Evolutionary conservation across 2,797 vertebrate species (phyloP), one percentile per base, ranked within the genome.

Genomic region (Cyclopterus lumpus): DNA sequence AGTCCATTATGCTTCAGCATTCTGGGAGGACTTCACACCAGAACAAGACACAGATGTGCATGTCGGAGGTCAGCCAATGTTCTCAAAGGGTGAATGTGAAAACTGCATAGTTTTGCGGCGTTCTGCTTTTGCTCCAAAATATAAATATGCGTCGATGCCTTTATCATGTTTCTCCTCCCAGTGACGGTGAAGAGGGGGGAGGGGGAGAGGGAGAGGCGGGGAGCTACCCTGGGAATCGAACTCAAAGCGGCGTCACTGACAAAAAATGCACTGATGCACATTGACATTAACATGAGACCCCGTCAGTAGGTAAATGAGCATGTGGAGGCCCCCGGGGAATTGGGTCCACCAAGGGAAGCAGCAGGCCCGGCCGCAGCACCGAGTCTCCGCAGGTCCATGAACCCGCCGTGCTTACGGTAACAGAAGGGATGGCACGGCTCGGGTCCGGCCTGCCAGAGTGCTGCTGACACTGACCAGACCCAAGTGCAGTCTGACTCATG

Each of bases 31-130:
- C 44, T 32, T 67, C 24, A 36, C 69, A 81, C 49, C 44, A 73
- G 75, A 89, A 86, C 55, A 64, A 85, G 70, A 79, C n/a, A 63
- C 84, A 88, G 81, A 91, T 89, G 84, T 86, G 62, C 49, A 70
- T 7, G 26, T 22, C 58, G 40, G 60, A 72, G 30, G 46, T 10
- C 16, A 32, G 83, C 86, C 79, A 85, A 71, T 71, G 34, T 73
- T 84, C 83, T 81, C 22, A 60, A 74, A 48, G 11, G 12, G 15
- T 11, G 59, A 44, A 73, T 64, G 59, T 67, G 36, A 67, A 85
- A 82, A 81, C 20, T 66, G 24, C 59, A 16, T 2, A n/a, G 55
- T n/a, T 66, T 66, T 67, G 48, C 40, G 14, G 46, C 15, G 51
- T 74, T 72, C 40, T 83, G 77, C 42, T 57, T 75, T 73, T 63